Evolutionary conservation across 2,797 vertebrate species (phyloP), one percentile per base, ranked within the genome.

Genomic region (Babyrousa celebensis): DNA sequence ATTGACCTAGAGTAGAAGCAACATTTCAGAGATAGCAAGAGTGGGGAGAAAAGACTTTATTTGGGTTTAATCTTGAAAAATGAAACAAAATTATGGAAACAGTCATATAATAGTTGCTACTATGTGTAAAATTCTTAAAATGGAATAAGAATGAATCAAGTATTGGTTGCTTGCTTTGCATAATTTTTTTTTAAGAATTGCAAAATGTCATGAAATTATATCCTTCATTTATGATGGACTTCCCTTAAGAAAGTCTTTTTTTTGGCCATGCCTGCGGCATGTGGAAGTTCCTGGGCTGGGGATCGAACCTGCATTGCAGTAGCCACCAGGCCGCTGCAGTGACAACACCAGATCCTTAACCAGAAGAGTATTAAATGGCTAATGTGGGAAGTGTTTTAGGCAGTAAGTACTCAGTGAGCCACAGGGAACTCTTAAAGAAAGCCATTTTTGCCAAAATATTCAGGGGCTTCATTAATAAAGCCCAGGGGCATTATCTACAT

Each of bases 11-110:
- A 89, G 85, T 9, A 60, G 54, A 70, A 91, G 75, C 15, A 70
- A 74, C 62, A 36, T 90, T 85, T 92, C 58, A 58, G 48, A 92
- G 88, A 88, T 95, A 89, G 92, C 75, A 71, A 25, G 32, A 27
- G 21, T 86, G 16, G 32, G 71, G 54, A 93, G 36, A 85, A 71
- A 77, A 79, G 40, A 23, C 8, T 91, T 62, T 52, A 89, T 86
- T 94, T 93, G 56, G 36, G 40, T 70, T 85, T 96, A 93, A 85
- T 85, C 71, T 91, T 63, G 60, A 89, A 85, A 95, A 94, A 52
- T 40, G 85, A 82, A 93, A 93, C 95, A 97, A 91, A 89, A 86
- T 75, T 89, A n/a, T 87, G 75, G 89, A 89, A 91, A 89, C 52
- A 68, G 93, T 80, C 65, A 20, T 78, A 25, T 79, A 79, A 11